A percentile compares a stretch with the other conserved stretches of the same genome.
Evolutionary conservation across 2,113 vertebrate species (phyloP).

Genomic region (Hippoglossus stenolepis): DNA sequence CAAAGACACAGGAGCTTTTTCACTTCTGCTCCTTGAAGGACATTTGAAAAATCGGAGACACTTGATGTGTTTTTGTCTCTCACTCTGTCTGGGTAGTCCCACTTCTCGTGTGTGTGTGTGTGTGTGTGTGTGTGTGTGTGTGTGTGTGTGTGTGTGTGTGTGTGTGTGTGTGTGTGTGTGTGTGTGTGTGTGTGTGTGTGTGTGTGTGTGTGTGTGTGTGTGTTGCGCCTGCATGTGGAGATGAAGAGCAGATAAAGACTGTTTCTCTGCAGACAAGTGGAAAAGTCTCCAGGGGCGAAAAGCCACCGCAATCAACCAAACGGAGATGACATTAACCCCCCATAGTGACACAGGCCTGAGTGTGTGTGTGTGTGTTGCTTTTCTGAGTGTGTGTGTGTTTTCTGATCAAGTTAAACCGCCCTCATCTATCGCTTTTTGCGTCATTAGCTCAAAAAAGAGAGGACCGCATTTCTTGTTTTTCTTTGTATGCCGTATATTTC

Average conservation of each 20-base stretch:
- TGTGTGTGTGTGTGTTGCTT: slow-evolving; percentile 31
- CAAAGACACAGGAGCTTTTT: no score
- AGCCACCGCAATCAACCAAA: slow-evolving; percentile 68
- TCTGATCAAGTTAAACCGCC: slow-evolving; percentile 38
- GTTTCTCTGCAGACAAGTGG: slow-evolving; percentile 47
- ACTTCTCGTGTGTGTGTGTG: neutral
- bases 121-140: slow-evolving; percentile 8
- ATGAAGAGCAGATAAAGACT: slow-evolving; percentile 51
- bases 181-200: slow-evolving; percentile 2
- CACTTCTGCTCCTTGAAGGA: no score
- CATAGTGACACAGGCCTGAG: slow-evolving; percentile 33
- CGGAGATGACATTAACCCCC: slow-evolving; percentile 74
- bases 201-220: slow-evolving; percentile 12
- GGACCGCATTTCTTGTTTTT: neutral
- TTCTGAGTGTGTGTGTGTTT: slow-evolving; percentile 14
- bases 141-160: no score
- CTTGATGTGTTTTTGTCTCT: no score
- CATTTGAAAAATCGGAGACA: no score
- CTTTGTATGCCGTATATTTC: neutral
- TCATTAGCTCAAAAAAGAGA: slow-evolving; percentile 60
- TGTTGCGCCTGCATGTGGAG: slow-evolving; percentile 19
- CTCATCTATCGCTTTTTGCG: slow-evolving; percentile 46
- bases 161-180: slow-evolving; percentile 15
- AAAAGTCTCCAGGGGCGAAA: slow-evolving; percentile 68
- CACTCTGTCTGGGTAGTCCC: neutral